Evolutionary conservation across 2,797 vertebrate genomes (phyloP).

Genomic region (Eremophila alpestris): DNA sequence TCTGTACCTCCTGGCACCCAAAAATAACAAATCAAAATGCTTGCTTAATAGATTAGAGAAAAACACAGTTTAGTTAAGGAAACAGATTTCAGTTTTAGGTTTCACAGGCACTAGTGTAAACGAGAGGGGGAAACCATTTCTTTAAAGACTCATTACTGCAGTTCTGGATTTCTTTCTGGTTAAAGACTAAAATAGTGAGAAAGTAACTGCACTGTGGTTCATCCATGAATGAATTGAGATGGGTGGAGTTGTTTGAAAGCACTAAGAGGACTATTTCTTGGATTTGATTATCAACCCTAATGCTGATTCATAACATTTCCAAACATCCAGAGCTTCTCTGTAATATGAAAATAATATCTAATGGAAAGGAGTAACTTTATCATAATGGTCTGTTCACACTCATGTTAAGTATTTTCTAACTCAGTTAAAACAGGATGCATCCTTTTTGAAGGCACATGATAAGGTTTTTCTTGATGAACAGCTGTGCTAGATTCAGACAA

Average conservation of each 20-base stretch:
- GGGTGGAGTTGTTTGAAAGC: slow-evolving; percentile 25
- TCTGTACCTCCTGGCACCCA: neutral
- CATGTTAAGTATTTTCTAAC: neutral
- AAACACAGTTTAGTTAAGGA: slow-evolving; percentile 7
- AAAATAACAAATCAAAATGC: slow-evolving; percentile 35
- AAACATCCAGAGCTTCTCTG: neutral
- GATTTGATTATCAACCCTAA: neutral
- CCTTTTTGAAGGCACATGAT: neutral
- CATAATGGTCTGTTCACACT: neutral
- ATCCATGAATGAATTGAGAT: neutral
- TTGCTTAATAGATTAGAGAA: slow-evolving; percentile 8
- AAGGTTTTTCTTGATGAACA: neutral
- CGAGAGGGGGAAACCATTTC: neutral
- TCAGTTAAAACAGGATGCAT: neutral
- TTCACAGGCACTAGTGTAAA: neutral
- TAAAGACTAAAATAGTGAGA: neutral
- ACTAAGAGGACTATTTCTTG: neutral
- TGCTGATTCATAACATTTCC: neutral
- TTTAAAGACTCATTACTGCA: neutral
- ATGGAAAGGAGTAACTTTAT: neutral
- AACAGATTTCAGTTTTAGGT: neutral
- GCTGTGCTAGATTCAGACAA: neutral
- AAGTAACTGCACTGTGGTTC: neutral
- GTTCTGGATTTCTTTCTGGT: neutral
- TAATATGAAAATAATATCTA: neutral